phyloP scores from a whole-genome alignment of 2,113 vertebrate species.

The Sturnira hondurensis region DNA sequence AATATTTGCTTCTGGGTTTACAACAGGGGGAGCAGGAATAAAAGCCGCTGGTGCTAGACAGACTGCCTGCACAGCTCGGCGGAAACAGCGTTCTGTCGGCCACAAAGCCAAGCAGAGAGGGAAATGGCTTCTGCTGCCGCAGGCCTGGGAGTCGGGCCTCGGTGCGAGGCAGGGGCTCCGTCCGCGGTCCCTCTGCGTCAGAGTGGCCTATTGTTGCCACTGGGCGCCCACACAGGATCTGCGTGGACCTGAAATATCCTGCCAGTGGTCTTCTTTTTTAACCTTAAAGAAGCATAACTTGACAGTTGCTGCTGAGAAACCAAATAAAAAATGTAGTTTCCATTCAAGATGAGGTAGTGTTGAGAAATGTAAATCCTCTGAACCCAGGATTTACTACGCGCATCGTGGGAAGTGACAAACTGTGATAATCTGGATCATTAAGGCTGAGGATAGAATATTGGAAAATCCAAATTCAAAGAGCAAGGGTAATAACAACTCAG shows the following conservation, averaged over 20 bases:
- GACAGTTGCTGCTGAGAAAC: not conserved
- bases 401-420: not conserved
- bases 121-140: not conserved
- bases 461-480: constrained; percentile 20
- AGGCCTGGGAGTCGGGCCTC: not conserved
- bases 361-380: not conserved
- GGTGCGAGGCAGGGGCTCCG: not conserved
- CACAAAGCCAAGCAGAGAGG: constrained; percentile 5
- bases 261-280: not conserved
- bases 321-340: not conserved
- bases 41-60: not conserved
- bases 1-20: constrained; percentile 70
- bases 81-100: not conserved
- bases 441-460: not conserved
- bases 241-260: not conserved
- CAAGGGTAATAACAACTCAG: not conserved
- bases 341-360: not conserved
- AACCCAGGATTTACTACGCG: not conserved
- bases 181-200: not conserved
- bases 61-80: not conserved
- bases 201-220: not conserved
- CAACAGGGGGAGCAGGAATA: not conserved
- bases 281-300: not conserved
- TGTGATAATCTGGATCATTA: not conserved
- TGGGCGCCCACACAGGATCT: not conserved